Base-by-base conservation (phyloP, 2,888 invertebrate species). In the Falcaria lacertinaria region DNA sequence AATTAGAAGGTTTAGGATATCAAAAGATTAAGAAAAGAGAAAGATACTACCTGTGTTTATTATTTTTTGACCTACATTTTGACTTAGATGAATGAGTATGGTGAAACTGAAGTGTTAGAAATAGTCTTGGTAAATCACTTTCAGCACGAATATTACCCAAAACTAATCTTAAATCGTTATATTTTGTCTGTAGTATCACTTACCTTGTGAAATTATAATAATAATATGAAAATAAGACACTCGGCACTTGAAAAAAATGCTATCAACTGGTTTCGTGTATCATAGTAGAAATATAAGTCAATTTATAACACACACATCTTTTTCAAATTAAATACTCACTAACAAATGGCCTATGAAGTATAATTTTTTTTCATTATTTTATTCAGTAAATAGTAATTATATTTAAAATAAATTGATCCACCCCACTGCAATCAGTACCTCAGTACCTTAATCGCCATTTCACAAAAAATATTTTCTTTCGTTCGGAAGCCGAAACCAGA, bases 401-500 rank as follows among this genome's bases (percentile, higher is more conserved):
- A 67, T 59, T 52, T 70, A 67, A 70, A 60, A 64, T 74, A 76
- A 64, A 75, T 71, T 76, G 69, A 76, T 74, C 71, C 64, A 63
- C 65, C 74, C 72, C 71, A 78, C n/a, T n/a, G n/a, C n/a, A n/a
- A n/a, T n/a, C n/a, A n/a, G n/a, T n/a, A n/a, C n/a, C n/a, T n/a
- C n/a, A n/a, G n/a, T 64, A 70, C 75, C 80, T 80, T 77, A 80
- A 79, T 86, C 86, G 87, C 88, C 87, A 87, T 87, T 86, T 80
- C 83, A 78, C 74, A 77, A 75, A 73, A 34, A 13, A 19, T 19
- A 19, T 19, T n/a, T n/a, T n/a, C n/a, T n/a, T n/a, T 1, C 19
- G 19, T 19, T 19, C 19, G 3, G 19, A 19, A 19, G 6, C 6
- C 19, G 6, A 3, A 19, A 4, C 19, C 3, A 19, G n/a, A n/a